phyloP scores from a whole-genome alignment of 1,140 invertebrate genomes.

The Vanessa tameamea region DNA sequence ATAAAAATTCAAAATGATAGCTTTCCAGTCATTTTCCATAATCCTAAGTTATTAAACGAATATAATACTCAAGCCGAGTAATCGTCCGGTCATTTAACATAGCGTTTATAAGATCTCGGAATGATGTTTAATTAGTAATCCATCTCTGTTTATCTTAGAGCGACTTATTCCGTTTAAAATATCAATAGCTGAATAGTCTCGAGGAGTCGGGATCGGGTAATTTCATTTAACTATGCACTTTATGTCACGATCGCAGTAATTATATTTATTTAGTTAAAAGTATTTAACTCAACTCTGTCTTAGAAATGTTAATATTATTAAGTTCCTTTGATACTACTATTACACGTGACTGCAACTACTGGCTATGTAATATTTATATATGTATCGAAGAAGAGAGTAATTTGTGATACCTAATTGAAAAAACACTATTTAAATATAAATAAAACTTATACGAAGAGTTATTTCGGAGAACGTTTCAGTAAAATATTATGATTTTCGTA shows the following conservation, averaged over 20 bases:
- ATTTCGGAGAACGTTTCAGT: too few species aligned
- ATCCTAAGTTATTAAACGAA: too few species aligned
- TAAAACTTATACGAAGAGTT: too few species aligned
- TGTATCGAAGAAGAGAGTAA: too few species aligned
- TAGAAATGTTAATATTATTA: neutral
- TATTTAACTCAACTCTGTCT: neutral
- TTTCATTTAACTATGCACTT: conserved; percentile 29
- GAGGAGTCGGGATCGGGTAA: neutral
- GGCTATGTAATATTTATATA: too few species aligned
- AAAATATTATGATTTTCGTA: too few species aligned
- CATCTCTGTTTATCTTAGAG: conserved; percentile 1
- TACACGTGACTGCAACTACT: too few species aligned
- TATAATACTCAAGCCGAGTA: neutral
- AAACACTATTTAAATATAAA: too few species aligned
- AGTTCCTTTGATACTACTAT: too few species aligned
- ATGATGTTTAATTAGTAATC: conserved; percentile 11
- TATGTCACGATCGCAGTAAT: conserved; percentile 25
- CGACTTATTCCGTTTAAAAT: conserved; percentile 17
- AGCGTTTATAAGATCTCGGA: conserved; percentile 8
- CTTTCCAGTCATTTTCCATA: too few species aligned
- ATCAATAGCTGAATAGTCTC: conserved; percentile 16
- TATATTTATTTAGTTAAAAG: conserved; percentile 28
- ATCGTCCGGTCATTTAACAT: conserved; percentile 11
- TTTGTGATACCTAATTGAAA: too few species aligned
- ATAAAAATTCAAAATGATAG: too few species aligned